Percentiles rank a stretch among this genome's conserved stretches.
These are phyloP conservation scores for Ectemnius continuus DNA, from an alignment of 2,888 invertebrate species.

Conservation along the genomic window DNA sequence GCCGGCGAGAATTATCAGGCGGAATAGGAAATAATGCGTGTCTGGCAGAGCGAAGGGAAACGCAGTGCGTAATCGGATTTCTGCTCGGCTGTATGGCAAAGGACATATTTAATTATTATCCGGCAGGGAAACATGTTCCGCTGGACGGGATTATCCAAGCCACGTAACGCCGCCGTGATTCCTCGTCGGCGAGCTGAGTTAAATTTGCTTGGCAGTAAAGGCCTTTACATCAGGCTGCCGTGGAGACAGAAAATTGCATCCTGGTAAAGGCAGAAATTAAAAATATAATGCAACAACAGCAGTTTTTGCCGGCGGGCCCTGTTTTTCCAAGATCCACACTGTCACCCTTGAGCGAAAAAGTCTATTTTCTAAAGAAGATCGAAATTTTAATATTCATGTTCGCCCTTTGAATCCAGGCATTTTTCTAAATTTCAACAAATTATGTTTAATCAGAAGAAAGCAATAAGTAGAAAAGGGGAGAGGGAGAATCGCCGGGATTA, in stretches of 20 bases:
- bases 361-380: too few relatives aligned
- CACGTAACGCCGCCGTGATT: conserved; percentile 9
- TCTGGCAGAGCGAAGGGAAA: conserved; percentile 20
- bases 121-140: conserved; percentile 19
- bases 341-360: too few relatives aligned
- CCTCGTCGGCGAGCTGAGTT: conserved; percentile 6
- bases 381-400: too few relatives aligned
- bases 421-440: too few relatives aligned
- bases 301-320: too few relatives aligned
- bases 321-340: too few relatives aligned
- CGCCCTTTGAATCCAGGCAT: too few relatives aligned
- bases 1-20: not conserved
- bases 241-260: conserved; percentile 15
- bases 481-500: too few relatives aligned
- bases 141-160: conserved; percentile 16
- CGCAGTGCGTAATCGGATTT: conserved; percentile 38
- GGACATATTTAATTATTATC: conserved; percentile 44
- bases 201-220: conserved; percentile 6
- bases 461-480: too few relatives aligned
- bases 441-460: too few relatives aligned
- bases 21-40: conserved; percentile 26
- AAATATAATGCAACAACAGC: conserved; percentile 6
- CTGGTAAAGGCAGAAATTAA: conserved; percentile 9
- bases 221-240: not conserved
- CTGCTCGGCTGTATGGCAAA: conserved; percentile 9